These are phyloP conservation scores for Bombus vancouverensis DNA, from an alignment of 1,140 invertebrate genomes.

Conservation along the genomic window DNA sequence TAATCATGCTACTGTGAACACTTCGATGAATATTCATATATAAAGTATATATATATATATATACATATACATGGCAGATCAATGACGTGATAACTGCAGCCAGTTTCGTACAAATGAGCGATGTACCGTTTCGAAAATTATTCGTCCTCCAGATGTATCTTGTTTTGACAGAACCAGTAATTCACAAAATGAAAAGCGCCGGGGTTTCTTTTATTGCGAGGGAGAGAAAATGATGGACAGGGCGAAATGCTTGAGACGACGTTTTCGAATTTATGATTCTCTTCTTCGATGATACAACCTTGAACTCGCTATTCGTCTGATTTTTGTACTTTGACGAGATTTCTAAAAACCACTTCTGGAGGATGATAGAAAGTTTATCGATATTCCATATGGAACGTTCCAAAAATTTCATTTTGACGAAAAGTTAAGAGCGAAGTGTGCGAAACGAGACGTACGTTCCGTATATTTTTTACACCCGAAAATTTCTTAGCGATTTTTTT, in stretches of 20 bases:
- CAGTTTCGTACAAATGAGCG: neutral
- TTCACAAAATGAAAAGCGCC: neutral
- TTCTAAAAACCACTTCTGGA: neutral
- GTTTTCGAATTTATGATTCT: neutral
- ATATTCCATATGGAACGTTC: no score
- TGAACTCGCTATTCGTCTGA: neutral
- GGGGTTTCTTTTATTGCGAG: neutral
- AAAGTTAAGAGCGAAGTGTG: no score
- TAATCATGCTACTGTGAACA: neutral
- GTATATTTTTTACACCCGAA: no score
- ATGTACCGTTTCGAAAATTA: neutral
- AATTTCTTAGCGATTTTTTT: no score
- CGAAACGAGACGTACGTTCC: no score
- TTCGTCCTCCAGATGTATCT: no score
- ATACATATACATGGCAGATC: neutral
- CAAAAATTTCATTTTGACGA: no score
- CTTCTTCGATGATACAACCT: neutral
- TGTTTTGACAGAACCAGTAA: neutral
- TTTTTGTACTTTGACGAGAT: neutral
- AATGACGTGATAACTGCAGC: neutral
- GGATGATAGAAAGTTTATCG: no score
- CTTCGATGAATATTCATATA: constrained; percentile 4
- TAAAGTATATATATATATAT: no score
- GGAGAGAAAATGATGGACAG: neutral
- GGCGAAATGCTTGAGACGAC: neutral